Evolutionary conservation across 2,888 invertebrate species (phyloP).

Genomic region (Allolobophora icterica): DNA sequence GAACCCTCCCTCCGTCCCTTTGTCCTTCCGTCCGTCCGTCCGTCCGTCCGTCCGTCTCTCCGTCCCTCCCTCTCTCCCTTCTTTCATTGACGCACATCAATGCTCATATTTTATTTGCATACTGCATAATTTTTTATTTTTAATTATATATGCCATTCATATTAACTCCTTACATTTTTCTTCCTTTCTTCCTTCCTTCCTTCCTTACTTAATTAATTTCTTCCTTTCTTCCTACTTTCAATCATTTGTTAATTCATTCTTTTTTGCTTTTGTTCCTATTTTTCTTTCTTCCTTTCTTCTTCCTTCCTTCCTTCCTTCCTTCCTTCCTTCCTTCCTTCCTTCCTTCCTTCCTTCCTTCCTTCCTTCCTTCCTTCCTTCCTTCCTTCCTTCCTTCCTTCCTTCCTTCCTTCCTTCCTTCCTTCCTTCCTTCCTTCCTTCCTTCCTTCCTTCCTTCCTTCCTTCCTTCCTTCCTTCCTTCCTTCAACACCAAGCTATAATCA

Average conservation of each 20-base stretch:
- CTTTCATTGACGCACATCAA: background rate
- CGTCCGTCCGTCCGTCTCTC: no score
- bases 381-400: background rate
- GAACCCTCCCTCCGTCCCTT: background rate
- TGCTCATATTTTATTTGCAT: no score
- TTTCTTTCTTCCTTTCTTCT: background rate
- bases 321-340: background rate
- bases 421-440: background rate
- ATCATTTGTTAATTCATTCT: background rate
- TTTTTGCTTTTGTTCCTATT: background rate
- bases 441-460: no score
- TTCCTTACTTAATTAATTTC: background rate
- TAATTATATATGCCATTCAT: no score
- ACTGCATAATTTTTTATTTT: no score
- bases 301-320: background rate
- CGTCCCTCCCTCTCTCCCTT: background rate
- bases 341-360: background rate
- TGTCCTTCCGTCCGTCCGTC: background rate
- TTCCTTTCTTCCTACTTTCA: background rate
- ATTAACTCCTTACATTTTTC: background rate
- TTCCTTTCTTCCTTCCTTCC: background rate
- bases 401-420: background rate
- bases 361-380: background rate
- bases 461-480: no score
- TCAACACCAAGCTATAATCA: no score